Percentiles rank a stretch among this genome's conserved stretches.
Evolutionary conservation across 2,888 invertebrate genomes (phyloP).

Genomic region (Uloborus plumipes): DNA sequence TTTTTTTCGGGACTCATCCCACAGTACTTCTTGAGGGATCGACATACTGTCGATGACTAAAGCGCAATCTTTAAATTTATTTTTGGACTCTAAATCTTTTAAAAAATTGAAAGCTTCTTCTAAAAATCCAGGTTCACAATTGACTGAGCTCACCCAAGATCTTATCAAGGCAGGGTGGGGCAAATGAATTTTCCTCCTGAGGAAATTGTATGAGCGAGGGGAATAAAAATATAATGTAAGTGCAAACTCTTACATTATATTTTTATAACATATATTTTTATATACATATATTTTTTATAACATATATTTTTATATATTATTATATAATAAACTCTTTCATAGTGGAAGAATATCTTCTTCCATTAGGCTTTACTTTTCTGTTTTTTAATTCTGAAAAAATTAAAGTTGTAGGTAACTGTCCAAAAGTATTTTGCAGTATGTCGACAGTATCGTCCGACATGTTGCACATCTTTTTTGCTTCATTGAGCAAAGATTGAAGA

Average conservation of each 20-base stretch:
- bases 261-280: no score
- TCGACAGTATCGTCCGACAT: no score
- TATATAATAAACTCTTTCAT: no score
- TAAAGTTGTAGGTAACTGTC: no score
- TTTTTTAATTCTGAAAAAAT: no score
- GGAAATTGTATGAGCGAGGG: background rate
- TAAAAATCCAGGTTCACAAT: background rate
- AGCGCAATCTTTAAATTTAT: background rate
- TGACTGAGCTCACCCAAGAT: background rate
- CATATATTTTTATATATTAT: no score
- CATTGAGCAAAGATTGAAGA: no score
- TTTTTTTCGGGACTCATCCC: conserved; percentile 1
- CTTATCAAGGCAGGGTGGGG: background rate
- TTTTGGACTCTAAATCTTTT: background rate
- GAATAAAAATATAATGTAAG: background rate
- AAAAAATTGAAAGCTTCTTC: background rate
- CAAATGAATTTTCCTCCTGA: background rate
- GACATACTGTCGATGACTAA: background rate
- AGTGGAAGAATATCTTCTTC: no score
- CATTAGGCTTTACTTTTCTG: no score
- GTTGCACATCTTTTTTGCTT: no score
- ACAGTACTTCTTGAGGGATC: background rate
- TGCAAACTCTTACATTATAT: background rate
- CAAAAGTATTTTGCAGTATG: no score
- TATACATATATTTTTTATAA: no score